These are phyloP conservation scores for Zhuqinia jingwanae DNA, from an alignment of 2,888 invertebrate genomes.

Conservation along the genomic window DNA sequence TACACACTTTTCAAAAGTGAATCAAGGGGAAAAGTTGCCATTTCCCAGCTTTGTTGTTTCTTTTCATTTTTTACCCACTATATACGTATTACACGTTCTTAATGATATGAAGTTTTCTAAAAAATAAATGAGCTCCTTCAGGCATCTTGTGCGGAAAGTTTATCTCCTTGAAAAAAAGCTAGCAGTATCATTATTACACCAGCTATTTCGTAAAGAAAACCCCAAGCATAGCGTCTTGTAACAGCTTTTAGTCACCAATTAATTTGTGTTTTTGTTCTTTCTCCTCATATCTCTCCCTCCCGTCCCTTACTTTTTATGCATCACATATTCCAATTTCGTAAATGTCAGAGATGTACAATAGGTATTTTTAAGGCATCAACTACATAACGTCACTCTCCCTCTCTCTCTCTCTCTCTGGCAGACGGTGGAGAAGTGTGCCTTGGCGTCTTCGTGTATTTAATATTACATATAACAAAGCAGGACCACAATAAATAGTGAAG, in stretches of 20 bases:
- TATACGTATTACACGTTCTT: too few relatives aligned
- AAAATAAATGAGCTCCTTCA: too few relatives aligned
- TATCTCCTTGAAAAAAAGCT: too few relatives aligned
- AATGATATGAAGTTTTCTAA: background rate
- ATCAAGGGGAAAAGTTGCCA: background rate
- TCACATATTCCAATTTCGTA: conserved; percentile 14
- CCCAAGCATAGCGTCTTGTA: background rate
- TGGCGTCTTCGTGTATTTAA: background rate
- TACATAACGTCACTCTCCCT: conserved; percentile 11
- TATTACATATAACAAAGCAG: conserved; percentile 15
- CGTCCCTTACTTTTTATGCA: background rate
- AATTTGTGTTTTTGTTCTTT: background rate
- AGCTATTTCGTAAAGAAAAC: too few relatives aligned
- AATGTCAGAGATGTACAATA: conserved; percentile 42
- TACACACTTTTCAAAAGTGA: background rate
- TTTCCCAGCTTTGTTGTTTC: background rate
- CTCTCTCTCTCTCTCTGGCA: too few relatives aligned
- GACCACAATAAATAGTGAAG: background rate
- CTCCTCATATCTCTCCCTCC: background rate
- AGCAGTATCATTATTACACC: too few relatives aligned
- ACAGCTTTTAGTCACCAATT: background rate
- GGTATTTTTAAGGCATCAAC: conserved; percentile 1
- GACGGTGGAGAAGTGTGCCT: too few relatives aligned
- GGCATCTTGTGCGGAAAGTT: too few relatives aligned
- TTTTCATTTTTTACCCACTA: background rate